phyloP scores from a whole-genome alignment of 2,888 invertebrate genomes.

The Lithodes maja region DNA sequence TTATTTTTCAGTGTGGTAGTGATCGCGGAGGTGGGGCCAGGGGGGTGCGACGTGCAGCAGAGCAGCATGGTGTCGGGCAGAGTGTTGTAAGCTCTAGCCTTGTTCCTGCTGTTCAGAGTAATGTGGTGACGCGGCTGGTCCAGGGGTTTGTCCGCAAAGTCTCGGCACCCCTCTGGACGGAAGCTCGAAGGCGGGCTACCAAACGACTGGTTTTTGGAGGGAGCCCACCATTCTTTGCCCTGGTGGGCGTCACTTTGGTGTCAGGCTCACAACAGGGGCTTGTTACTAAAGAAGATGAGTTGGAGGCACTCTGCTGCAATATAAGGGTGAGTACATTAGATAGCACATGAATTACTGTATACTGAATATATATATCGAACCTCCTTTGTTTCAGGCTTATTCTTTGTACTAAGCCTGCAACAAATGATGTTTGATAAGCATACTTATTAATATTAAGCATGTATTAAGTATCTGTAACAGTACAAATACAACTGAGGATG shows the following conservation, averaged over 20 bases:
- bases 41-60: neutral
- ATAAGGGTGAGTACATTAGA: conserved; percentile 76
- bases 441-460: too few relatives aligned
- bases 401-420: too few relatives aligned
- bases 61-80: neutral
- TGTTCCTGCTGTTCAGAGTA: conserved; percentile 3
- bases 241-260: conserved; percentile 84
- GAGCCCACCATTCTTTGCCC: conserved; percentile 83
- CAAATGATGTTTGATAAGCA: neutral
- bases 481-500: too few relatives aligned
- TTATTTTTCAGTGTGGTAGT: conserved; percentile 42
- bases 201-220: conserved; percentile 82
- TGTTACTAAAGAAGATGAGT: conserved; percentile 84
- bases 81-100: neutral
- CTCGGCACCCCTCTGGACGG: conserved; percentile 74
- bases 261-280: conserved; percentile 81
- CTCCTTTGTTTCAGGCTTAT: too few relatives aligned
- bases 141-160: conserved; percentile 57
- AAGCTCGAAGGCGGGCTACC: conserved; percentile 80
- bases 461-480: too few relatives aligned
- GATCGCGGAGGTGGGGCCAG: conserved; percentile 40
- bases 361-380: too few relatives aligned
- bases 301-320: conserved; percentile 86
- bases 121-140: conserved; percentile 35
- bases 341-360: too few relatives aligned